These are phyloP conservation scores for Naja naja DNA, from an alignment of 2,113 vertebrate genomes.

Conservation along the genomic window DNA sequence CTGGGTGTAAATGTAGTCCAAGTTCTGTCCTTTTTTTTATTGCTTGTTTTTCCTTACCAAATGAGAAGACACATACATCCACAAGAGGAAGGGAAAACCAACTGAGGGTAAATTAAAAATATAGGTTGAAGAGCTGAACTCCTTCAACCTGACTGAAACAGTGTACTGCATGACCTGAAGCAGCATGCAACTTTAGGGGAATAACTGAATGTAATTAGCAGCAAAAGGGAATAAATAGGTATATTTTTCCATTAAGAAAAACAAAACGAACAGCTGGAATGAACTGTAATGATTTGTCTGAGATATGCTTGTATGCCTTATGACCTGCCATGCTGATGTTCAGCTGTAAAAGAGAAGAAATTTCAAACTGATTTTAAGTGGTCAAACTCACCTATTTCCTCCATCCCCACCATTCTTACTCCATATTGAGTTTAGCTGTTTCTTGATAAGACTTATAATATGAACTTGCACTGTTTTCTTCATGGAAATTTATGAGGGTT, in stretches of 20 bases:
- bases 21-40: conserved; percentile 20
- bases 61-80: conserved; percentile 19
- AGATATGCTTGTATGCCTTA: background rate
- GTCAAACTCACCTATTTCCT: background rate
- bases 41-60: conserved; percentile 22
- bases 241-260: background rate
- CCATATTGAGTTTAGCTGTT: background rate
- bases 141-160: conserved; percentile 24
- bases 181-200: background rate
- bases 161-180: background rate
- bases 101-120: background rate
- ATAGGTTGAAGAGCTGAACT: background rate
- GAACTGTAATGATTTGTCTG: background rate
- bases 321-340: background rate
- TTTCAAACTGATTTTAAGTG: background rate
- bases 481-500: background rate
- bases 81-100: conserved; percentile 20
- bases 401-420: background rate
- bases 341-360: background rate
- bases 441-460: background rate
- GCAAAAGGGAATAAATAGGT: background rate
- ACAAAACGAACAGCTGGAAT: background rate
- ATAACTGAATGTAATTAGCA: background rate
- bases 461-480: background rate
- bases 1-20: background rate